These are phyloP conservation scores for Brachyrhaphis roseni DNA, from an alignment of 2,797 vertebrate genomes.

Conservation along the genomic window DNA sequence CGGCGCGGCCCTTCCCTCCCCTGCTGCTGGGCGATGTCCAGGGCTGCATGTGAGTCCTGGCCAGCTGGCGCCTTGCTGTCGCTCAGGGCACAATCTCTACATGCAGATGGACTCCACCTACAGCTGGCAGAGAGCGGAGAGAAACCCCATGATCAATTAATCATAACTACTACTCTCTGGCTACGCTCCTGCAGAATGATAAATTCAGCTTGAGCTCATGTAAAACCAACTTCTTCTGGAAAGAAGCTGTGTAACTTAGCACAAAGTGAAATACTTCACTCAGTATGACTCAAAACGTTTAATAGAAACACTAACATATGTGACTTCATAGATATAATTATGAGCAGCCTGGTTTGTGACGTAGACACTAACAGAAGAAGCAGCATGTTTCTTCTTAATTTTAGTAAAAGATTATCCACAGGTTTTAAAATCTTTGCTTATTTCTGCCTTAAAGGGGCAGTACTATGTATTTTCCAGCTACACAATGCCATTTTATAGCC, in stretches of 20 bases:
- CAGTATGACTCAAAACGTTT: background rate
- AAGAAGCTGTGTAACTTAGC: background rate
- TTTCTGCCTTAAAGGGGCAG: background rate
- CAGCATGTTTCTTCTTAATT: background rate
- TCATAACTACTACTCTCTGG: conserved; percentile 31
- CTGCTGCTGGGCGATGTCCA: conserved; percentile 35
- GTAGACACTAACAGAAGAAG: background rate
- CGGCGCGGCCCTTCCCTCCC: conserved; percentile 18
- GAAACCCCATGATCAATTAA: conserved; percentile 42
- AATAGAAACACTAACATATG: background rate
- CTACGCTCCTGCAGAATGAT: conserved; percentile 6
- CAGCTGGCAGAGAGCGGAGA: conserved; percentile 21
- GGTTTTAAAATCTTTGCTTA: background rate
- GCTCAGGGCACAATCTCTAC: conserved; percentile 42
- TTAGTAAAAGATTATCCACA: background rate
- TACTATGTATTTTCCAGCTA: too few relatives aligned
- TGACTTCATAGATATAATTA: background rate
- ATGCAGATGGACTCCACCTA: conserved; percentile 54
- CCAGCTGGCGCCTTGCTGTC: conserved; percentile 49
- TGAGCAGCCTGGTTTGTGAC: background rate
- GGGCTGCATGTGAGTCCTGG: conserved; percentile 25
- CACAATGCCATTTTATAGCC: too few relatives aligned
- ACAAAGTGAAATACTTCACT: background rate
- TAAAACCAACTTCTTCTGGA: conserved; percentile 5
- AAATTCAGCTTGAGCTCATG: background rate